Evolutionary conservation across 2,888 invertebrate genomes (phyloP).

Genomic region (Sarcophaga variegata): DNA sequence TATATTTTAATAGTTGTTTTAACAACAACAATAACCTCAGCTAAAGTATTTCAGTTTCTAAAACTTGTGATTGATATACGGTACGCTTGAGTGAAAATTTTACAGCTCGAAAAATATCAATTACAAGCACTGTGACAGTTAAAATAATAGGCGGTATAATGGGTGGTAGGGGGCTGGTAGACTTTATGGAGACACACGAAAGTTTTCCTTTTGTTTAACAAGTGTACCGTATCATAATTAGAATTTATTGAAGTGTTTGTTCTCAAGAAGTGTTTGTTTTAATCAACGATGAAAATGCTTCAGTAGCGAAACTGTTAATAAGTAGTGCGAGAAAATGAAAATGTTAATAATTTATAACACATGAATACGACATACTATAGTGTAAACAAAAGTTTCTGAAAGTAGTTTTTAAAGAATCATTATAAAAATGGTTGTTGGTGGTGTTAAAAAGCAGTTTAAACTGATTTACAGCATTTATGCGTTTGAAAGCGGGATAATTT

Average conservation of each 20-base stretch:
- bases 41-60: not conserved
- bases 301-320: not conserved
- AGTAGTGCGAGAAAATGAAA: not conserved
- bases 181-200: slow-evolving; percentile 51
- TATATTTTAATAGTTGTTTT: slow-evolving; percentile 46
- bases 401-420: too few species aligned
- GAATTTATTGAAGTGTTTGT: not conserved
- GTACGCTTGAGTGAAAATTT: slow-evolving; percentile 54
- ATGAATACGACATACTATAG: too few species aligned
- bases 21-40: slow-evolving; percentile 48
- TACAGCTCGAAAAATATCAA: slow-evolving; percentile 58
- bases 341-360: too few species aligned
- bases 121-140: slow-evolving; percentile 47
- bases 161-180: slow-evolving; percentile 47
- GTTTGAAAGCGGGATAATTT: too few species aligned
- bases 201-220: slow-evolving; percentile 11
- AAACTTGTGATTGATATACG: slow-evolving; percentile 62
- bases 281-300: not conserved
- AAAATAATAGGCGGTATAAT: not conserved
- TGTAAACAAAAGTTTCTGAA: too few species aligned
- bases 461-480: too few species aligned
- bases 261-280: not conserved
- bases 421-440: too few species aligned
- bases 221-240: slow-evolving; percentile 4
- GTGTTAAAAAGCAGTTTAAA: too few species aligned